Conservation (phyloP, 92 coral and sea anemone species). For the Parazoanthus atlanticus region DNA sequence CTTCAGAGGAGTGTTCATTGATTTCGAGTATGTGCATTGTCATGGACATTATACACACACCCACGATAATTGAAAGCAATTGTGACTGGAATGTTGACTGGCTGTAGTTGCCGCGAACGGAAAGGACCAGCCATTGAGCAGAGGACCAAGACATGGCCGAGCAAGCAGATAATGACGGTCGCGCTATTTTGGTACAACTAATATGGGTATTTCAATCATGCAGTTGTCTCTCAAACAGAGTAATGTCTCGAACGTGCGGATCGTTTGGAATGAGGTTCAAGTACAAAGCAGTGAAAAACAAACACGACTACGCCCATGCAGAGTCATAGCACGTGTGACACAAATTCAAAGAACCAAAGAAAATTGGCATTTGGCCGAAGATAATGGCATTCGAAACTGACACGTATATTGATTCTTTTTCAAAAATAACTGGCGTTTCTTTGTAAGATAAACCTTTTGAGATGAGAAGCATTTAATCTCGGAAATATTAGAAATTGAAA, state of each 20-base stretch:
- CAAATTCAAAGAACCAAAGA: too few relatives aligned
- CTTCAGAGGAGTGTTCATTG: not conserved
- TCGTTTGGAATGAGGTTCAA: not conserved
- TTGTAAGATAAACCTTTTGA: too few relatives aligned
- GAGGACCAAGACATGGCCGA: not conserved
- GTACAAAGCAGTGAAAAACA: not conserved
- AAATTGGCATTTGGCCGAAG: not conserved
- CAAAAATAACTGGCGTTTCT: too few relatives aligned
- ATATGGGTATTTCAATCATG: too few relatives aligned
- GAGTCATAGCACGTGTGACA: not conserved
- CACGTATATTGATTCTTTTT: not conserved
- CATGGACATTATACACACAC: not conserved
- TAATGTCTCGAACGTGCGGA: not conserved
- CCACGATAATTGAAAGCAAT: not conserved
- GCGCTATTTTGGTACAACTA: not conserved
- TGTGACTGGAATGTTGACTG: not conserved
- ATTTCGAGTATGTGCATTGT: too few relatives aligned
- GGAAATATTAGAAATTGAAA: too few relatives aligned
- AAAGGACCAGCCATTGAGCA: not conserved
- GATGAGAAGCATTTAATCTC: too few relatives aligned
- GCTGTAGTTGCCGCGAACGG: not conserved
- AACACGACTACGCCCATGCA: not conserved
- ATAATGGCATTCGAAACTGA: not conserved
- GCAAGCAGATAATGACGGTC: not conserved
- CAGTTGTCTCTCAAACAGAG: too few relatives aligned